Evolutionary conservation across 2,797 vertebrate species (phyloP).

Genomic region (Tinamus major): DNA sequence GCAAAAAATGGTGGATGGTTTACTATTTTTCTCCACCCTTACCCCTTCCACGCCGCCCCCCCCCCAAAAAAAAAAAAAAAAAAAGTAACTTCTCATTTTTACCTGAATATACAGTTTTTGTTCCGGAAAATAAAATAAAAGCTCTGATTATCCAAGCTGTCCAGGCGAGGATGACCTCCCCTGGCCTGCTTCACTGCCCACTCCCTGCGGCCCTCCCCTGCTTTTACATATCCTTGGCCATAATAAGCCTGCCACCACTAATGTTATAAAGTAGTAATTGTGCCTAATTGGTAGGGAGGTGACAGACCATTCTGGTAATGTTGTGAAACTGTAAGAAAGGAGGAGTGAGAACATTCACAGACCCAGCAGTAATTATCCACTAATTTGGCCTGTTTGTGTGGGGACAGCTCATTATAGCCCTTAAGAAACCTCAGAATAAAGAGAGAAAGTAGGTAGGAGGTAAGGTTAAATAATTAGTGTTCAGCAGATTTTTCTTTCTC

Average conservation of each 20-base stretch:
- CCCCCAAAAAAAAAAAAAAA: not conserved
- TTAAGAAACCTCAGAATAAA: slow-evolving; percentile 94
- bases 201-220: slow-evolving; percentile 66
- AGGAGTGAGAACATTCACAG: slow-evolving; percentile 89
- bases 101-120: not conserved
- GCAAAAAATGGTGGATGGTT: not conserved
- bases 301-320: slow-evolving; percentile 93
- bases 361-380: slow-evolving; percentile 96
- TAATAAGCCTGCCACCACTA: slow-evolving; percentile 92
- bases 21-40: too few relatives aligned
- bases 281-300: slow-evolving; percentile 99
- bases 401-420: slow-evolving; percentile 97
- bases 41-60: too few relatives aligned
- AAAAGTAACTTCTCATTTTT: not conserved
- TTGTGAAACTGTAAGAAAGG: slow-evolving; percentile 88
- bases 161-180: slow-evolving; percentile 54
- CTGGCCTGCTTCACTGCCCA: slow-evolving; percentile 64
- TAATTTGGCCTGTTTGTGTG: slow-evolving; percentile 98
- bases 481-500: slow-evolving; percentile 85
- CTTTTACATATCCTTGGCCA: slow-evolving; percentile 86
- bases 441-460: slow-evolving; percentile 93
- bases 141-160: slow-evolving; percentile 2
- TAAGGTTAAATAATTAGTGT: slow-evolving; percentile 95
- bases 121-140: slow-evolving; percentile 57
- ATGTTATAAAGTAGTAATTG: slow-evolving; percentile 97